Base-by-base conservation (phyloP, 1,140 invertebrate genomes). In the Dolichoris vasculosae region DNA sequence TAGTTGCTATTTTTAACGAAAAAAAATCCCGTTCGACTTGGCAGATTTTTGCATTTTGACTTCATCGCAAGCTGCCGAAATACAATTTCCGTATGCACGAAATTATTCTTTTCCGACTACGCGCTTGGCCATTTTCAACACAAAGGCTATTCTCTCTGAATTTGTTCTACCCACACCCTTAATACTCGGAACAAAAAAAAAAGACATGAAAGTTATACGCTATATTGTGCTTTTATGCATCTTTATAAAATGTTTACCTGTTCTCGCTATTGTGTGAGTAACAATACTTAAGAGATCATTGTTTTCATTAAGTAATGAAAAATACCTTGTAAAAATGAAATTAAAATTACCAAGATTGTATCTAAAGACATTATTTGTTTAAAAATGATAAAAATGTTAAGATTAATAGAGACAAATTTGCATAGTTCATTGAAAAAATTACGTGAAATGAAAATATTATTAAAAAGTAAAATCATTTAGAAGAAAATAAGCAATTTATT, bases 1-100 rank as follows among this genome's bases (percentile, higher is more conserved):
- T n/a, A n/a, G 48, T 30, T 32, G 81, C 81, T 82, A 82, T 73
- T 82, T 82, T 59, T 59, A 82, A 82, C 30, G 32, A 9, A 43
- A 40, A 82, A n/a, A n/a, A 82, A 67, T 38, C 32, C 51, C n/a
- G 30, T 48, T 35, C 23, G 15, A 40, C 32, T 82, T 82, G 81
- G 81, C 81, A 82, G 69, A 59, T 64, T 75, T 59, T 0, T 32
- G 15, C 46, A 51, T 51, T 51, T 8, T 51, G 38, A 73, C 69
- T 43, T 43, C 23, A 73, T 43, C 69, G 40, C n/a, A 73, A 35
- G 7, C 20, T 69, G 17, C 20, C 32, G 43, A 71, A 69, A 81
- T 69, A n/a, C 43, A 2, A 46, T 82, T 82, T 82, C 46, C 64
- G 64, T 46, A 46, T 51, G 64, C n/a, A 73, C 23, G 43, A 3